Evolutionary conservation across 1,140 invertebrate species (phyloP).

Genomic region (Phortica variegata): DNA sequence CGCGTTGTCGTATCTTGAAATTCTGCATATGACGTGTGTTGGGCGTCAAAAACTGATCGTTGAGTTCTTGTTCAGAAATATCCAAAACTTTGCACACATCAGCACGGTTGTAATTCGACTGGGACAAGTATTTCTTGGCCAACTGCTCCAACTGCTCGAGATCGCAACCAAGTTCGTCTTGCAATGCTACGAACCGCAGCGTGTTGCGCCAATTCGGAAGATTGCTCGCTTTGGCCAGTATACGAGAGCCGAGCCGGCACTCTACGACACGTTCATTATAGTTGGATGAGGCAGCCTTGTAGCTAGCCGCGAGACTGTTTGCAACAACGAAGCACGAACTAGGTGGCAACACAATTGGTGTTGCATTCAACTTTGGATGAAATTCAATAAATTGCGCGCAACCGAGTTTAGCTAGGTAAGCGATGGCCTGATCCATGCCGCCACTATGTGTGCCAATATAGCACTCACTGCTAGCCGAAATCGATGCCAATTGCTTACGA

Average conservation of each 20-base stretch:
- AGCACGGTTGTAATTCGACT: constrained; percentile 71
- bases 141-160: constrained; percentile 65
- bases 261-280: constrained; percentile 95
- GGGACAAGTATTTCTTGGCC: constrained; percentile 67
- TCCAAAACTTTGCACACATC: constrained; percentile 73
- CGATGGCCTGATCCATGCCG: constrained; percentile 99
- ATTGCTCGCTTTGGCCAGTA: constrained; percentile 69
- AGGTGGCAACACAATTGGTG: constrained; percentile 76
- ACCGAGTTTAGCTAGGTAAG: constrained; percentile 86
- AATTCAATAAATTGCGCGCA: constrained; percentile 92
- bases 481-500: constrained; percentile 77
- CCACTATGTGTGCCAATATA: constrained; percentile 96
- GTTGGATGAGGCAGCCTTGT: constrained; percentile 89
- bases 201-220: constrained; percentile 65
- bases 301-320: constrained; percentile 85
- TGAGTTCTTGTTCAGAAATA: constrained; percentile 67
- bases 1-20: constrained; percentile 83
- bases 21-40: constrained; percentile 69
- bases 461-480: constrained; percentile 86
- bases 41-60: constrained; percentile 65
- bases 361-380: constrained; percentile 75
- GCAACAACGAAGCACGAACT: constrained; percentile 89
- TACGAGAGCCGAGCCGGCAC: constrained; percentile 84
- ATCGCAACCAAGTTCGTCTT: constrained; percentile 63
- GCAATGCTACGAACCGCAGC: constrained; percentile 70